Conservation (phyloP, 2,888 invertebrate species). For the Keiferia lycopersicella region DNA sequence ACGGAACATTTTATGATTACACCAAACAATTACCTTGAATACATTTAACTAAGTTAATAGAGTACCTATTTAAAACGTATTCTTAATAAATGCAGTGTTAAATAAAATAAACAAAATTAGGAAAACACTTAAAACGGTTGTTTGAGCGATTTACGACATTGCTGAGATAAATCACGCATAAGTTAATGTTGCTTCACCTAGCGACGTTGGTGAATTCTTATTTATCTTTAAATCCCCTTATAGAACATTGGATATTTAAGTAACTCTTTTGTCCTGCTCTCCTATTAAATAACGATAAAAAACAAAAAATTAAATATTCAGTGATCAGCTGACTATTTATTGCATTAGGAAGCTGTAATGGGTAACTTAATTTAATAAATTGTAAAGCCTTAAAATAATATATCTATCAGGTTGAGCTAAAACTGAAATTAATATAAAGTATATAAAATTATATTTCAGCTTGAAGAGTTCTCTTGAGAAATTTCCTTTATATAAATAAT, state of each 20-base stretch:
- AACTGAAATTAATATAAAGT: neutral
- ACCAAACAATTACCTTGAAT: no score
- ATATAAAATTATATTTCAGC: neutral
- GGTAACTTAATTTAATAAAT: neutral
- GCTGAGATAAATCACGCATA: constrained; percentile 19
- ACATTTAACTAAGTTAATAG: neutral
- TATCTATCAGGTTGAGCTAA: neutral
- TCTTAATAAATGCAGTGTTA: neutral
- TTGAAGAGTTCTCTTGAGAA: constrained; percentile 6
- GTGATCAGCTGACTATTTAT: no score
- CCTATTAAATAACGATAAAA: no score
- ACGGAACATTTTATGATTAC: no score
- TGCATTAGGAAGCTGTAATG: no score
- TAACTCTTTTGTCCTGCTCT: no score
- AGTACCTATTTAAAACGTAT: neutral
- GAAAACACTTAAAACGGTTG: constrained; percentile 3
- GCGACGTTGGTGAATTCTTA: constrained; percentile 1
- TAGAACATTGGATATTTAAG: no score
- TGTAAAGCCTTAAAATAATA: no score
- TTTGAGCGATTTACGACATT: constrained; percentile 21
- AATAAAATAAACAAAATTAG: neutral
- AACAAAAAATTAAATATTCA: no score
- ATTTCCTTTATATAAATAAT: neutral
- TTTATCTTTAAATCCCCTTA: no score
- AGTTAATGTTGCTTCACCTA: constrained; percentile 15